Evolutionary conservation across 2,797 vertebrate genomes (phyloP).

Genomic region (Enteromius radiatus): DNA sequence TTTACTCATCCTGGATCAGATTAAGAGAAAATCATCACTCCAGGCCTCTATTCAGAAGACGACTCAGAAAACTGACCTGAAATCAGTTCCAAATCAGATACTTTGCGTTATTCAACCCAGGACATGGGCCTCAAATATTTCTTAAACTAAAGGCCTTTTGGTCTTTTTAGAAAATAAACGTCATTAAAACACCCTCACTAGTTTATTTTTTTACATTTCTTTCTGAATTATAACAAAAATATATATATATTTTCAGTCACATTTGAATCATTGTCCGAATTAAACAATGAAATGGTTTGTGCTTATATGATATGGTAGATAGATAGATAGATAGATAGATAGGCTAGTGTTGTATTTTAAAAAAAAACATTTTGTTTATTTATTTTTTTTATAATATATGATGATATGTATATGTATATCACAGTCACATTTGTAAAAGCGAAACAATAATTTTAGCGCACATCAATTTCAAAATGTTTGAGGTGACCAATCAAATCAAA

Average conservation of each 20-base stretch:
- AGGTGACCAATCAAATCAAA: neutral
- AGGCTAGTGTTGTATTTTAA: no score
- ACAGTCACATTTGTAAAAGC: neutral
- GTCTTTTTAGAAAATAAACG: conserved; percentile 9
- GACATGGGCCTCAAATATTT: neutral
- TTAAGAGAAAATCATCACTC: conserved; percentile 47
- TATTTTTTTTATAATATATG: neutral
- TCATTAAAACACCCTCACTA: neutral
- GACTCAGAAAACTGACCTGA: conserved; percentile 62
- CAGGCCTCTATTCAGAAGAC: conserved; percentile 49
- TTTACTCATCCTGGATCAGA: conserved; percentile 64
- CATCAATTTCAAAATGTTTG: neutral
- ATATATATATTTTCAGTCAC: no score
- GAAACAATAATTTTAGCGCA: neutral
- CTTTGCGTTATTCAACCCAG: neutral
- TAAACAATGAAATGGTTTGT: neutral
- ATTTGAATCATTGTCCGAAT: neutral
- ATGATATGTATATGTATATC: neutral
- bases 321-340: no score
- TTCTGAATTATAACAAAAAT: neutral
- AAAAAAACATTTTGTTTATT: no score
- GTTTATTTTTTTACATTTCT: neutral
- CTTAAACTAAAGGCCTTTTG: neutral
- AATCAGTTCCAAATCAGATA: conserved; percentile 52
- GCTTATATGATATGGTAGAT: neutral